Percentiles rank a stretch among this genome's conserved stretches.
Evolutionary conservation across 2,797 vertebrate genomes (phyloP).

Genomic region (Microcaecilia unicolor): DNA sequence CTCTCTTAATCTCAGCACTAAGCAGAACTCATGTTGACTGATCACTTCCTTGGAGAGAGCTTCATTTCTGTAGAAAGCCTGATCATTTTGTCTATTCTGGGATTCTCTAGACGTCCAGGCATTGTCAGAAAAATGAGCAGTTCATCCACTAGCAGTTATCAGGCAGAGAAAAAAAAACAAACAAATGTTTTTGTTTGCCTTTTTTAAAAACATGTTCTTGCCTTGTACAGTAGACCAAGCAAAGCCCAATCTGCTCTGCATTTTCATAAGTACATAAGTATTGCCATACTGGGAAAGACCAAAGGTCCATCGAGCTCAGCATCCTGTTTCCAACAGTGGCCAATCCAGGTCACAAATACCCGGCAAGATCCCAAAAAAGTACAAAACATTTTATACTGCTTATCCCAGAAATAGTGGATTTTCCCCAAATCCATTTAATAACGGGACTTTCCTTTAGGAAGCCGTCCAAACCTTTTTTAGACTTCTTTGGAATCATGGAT

Average conservation of each 20-base stretch:
- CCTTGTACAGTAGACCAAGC: constrained; percentile 7
- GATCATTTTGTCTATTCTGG: neutral
- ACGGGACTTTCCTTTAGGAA: too few species aligned
- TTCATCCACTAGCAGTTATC: neutral
- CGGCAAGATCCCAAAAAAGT: too few species aligned
- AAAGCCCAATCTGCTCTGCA: too few species aligned
- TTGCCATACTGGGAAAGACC: too few species aligned
- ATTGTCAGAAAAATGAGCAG: constrained; percentile 3
- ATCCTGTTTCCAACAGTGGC: too few species aligned
- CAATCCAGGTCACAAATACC: too few species aligned
- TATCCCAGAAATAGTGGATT: too few species aligned
- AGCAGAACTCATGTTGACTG: constrained; percentile 8
- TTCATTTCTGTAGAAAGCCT: constrained; percentile 6
- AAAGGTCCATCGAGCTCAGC: too few species aligned
- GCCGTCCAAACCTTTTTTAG: too few species aligned
- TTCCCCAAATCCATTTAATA: too few species aligned
- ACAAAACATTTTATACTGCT: too few species aligned
- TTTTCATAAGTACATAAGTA: too few species aligned
- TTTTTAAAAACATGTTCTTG: constrained; percentile 7
- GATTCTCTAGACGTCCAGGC: constrained; percentile 6
- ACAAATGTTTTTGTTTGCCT: constrained; percentile 12
- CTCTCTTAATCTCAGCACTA: constrained; percentile 14
- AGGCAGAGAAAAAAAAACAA: neutral
- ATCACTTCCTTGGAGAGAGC: constrained; percentile 15
- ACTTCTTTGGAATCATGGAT: constrained; percentile 6